Evolutionary conservation across 2,888 invertebrate genomes (phyloP), one percentile per base, ranked within the genome.

Genomic region (Temnothorax unifasciatus): DNA sequence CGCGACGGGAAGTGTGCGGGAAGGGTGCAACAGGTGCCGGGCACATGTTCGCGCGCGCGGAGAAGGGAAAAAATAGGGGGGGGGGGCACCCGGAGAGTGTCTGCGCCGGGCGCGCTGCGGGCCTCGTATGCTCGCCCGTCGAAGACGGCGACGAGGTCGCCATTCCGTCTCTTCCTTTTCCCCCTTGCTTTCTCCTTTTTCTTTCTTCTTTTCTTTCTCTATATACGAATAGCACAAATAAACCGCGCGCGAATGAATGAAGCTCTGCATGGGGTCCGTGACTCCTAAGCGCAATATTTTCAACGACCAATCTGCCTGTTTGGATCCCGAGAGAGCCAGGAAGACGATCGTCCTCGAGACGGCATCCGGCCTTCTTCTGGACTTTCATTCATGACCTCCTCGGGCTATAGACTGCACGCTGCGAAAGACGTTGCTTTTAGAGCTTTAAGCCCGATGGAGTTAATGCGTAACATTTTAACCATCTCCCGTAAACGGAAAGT

Each of bases 251-350:
- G 90, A 88, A 91, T 91, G 88, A 90, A 87, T 89, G 87, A 83
- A 91, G 90, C 92, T 92, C 91, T 88, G 92, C 91, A 92, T 92
- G 93, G 91, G 93, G 92, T 92, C 90, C 88, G 86, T 88, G 90
- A 85, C 87, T 89, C 89, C 86, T 89, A 90, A 91, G 83, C 86
- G 90, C 88, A 89, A 90, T 84, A 92, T 91, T 91, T 92, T 88
- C 83, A 63, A 50, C 84, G 47, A 18, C 54, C 86, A 66, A 38
- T 52, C 25, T 54, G 25, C 52, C 61, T 47, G 64, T 2, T 34
- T 66, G 47, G 50, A 25, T 44, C 76, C 25, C 34, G n/a, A 61
- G 68, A 76, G 68, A 47, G 44, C 3, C 29, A 83, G 77, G 69
- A 83, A 83, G 77, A 69, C 13, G 44, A 34, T 34, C 66, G 74